Evolutionary conservation across 2,113 vertebrate species (phyloP).

Genomic region (Piaya cayana): DNA sequence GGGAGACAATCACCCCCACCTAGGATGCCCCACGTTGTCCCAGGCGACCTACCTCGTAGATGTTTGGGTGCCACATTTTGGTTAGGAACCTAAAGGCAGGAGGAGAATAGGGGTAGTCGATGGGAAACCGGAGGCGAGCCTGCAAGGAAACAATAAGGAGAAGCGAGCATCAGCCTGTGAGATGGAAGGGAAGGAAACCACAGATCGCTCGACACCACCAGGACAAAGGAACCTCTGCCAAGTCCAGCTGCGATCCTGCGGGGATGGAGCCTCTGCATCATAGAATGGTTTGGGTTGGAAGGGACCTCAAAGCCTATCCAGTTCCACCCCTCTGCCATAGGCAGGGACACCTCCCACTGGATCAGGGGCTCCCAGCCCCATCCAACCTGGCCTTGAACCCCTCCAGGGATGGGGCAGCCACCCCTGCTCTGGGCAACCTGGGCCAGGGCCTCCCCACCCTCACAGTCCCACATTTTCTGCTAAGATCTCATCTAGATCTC

Average conservation of each 20-base stretch:
- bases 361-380: no score
- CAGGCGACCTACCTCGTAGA: constrained; percentile 85
- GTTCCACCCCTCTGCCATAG: no score
- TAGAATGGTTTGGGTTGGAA: no score
- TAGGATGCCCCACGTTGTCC: not conserved
- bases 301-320: no score
- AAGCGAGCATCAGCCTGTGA: not conserved
- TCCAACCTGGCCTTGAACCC: no score
- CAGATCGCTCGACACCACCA: not conserved
- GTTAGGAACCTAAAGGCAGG: constrained; percentile 94
- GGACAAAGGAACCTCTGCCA: not conserved
- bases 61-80: constrained; percentile 99
- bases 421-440: no score
- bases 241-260: not conserved
- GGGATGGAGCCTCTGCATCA: not conserved
- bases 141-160: constrained; percentile 40
- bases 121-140: constrained; percentile 93
- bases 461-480: no score
- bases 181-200: not conserved
- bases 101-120: constrained; percentile 96
- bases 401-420: no score
- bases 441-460: no score
- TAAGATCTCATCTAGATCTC: no score
- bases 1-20: not conserved
- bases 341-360: no score